These are phyloP conservation scores for Ophioninae sp. DNA, from an alignment of 2,888 invertebrate genomes.

Conservation along the genomic window DNA sequence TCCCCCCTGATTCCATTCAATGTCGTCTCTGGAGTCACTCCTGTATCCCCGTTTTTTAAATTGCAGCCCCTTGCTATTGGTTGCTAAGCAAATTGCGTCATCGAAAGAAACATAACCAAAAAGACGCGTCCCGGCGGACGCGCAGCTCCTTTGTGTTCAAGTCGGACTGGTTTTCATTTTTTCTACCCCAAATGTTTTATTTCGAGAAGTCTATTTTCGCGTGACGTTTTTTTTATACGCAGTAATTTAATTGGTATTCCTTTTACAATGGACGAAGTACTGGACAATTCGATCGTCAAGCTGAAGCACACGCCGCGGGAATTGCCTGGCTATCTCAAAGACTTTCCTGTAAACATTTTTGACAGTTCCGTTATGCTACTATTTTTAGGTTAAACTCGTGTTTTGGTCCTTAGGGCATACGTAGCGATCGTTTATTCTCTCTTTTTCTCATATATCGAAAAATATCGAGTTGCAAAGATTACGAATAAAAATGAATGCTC, in stretches of 20 bases:
- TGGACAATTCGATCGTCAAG: slow-evolving; percentile 72
- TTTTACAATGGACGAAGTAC: slow-evolving; percentile 71
- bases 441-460: neutral
- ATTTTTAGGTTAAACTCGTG: slow-evolving; percentile 29
- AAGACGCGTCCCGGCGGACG: slow-evolving; percentile 56
- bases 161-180: slow-evolving; percentile 28
- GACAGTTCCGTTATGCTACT: slow-evolving; percentile 7
- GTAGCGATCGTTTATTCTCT: neutral
- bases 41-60: slow-evolving; percentile 14
- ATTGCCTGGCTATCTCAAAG: slow-evolving; percentile 69
- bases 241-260: slow-evolving; percentile 5
- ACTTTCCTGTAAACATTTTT: slow-evolving; percentile 72
- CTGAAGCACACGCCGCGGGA: slow-evolving; percentile 69
- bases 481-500: neutral
- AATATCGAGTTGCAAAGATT: neutral
- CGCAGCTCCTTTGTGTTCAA: slow-evolving; percentile 41
- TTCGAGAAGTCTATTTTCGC: slow-evolving; percentile 12
- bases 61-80: slow-evolving; percentile 37
- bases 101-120: slow-evolving; percentile 61
- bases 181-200: slow-evolving; percentile 24
- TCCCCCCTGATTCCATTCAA: neutral
- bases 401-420: too few species aligned
- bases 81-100: slow-evolving; percentile 61
- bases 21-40: slow-evolving; percentile 12
- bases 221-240: neutral